phyloP scores from a whole-genome alignment of 2,113 vertebrate genomes.

The Brachyhypopomus occidentalis region DNA sequence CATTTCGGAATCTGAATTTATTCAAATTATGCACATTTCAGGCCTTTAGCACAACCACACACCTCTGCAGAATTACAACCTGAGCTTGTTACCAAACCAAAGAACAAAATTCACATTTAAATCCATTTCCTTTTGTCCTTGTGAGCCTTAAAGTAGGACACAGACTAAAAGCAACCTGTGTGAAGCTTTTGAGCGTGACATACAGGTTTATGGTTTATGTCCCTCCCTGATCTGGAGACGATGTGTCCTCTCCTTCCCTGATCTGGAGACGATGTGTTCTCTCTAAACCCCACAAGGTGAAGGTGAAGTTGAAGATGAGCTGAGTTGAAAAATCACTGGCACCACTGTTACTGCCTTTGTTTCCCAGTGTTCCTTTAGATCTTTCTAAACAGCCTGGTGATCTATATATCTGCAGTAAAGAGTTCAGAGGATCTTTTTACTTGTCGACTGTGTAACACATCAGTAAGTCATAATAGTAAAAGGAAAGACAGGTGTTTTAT shows the following conservation, averaged over 20 bases:
- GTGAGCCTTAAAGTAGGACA: neutral
- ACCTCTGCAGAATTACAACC: too few relatives aligned
- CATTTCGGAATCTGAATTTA: neutral
- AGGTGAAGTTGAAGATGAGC: slow-evolving; percentile 5
- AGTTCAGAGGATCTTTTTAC: too few relatives aligned
- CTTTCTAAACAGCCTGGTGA: neutral
- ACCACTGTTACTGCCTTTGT: neutral
- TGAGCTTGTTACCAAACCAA: too few relatives aligned
- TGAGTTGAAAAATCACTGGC: neutral
- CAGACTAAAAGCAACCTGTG: slow-evolving; percentile 12
- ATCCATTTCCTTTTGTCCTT: neutral
- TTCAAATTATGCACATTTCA: too few relatives aligned
- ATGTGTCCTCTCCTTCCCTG: slow-evolving; percentile 2
- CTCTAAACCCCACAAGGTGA: neutral
- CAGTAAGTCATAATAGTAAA: too few relatives aligned
- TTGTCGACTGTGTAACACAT: too few relatives aligned
- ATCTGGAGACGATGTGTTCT: neutral
- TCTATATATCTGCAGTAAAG: too few relatives aligned
- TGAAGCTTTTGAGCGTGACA: neutral
- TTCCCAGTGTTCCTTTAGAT: neutral
- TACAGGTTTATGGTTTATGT: slow-evolving; percentile 27
- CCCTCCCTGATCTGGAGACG: neutral
- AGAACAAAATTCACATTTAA: neutral
- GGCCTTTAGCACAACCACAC: too few relatives aligned
- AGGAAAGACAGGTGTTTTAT: too few relatives aligned